Conservation (phyloP, 2,888 invertebrate genomes). For the Apodemia duryi region DNA sequence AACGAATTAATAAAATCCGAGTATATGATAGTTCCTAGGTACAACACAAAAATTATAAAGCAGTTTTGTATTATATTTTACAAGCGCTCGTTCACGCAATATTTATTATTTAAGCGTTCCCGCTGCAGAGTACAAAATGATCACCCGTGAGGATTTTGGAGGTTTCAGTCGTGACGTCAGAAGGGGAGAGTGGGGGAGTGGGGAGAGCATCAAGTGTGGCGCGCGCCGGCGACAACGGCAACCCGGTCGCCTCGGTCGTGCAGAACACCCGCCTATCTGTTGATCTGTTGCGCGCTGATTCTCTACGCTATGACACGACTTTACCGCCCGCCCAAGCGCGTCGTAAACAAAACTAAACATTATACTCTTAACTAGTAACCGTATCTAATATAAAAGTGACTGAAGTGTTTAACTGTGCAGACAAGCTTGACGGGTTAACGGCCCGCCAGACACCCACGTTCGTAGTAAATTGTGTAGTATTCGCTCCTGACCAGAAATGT, state of each 20-base stretch:
- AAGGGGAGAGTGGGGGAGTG: conserved; percentile 39
- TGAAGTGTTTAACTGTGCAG: conserved; percentile 1
- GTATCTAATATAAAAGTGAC: background rate
- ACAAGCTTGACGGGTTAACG: background rate
- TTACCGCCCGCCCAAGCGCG: conserved; percentile 45
- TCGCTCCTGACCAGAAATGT: background rate
- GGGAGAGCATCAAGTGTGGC: conserved; percentile 27
- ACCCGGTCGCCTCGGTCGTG: conserved; percentile 42
- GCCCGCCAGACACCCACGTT: conserved; percentile 8
- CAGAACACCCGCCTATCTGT: conserved; percentile 43
- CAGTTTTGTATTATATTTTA: background rate
- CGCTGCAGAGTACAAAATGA: conserved; percentile 38
- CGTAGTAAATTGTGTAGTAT: conserved; percentile 11
- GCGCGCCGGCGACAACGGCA: conserved; percentile 36
- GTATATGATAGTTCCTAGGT: too few relatives aligned
- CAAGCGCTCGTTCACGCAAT: conserved; percentile 10
- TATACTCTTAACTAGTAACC: background rate
- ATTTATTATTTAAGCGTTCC: conserved; percentile 10
- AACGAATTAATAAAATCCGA: too few relatives aligned
- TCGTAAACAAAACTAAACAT: conserved; percentile 56
- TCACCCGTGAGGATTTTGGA: conserved; percentile 56
- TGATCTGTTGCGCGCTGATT: conserved; percentile 40
- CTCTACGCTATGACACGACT: background rate
- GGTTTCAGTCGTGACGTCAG: conserved; percentile 70
- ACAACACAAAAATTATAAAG: background rate